Base-by-base conservation (phyloP, 2,113 vertebrate species). In the Cyanoderma ruficeps region DNA sequence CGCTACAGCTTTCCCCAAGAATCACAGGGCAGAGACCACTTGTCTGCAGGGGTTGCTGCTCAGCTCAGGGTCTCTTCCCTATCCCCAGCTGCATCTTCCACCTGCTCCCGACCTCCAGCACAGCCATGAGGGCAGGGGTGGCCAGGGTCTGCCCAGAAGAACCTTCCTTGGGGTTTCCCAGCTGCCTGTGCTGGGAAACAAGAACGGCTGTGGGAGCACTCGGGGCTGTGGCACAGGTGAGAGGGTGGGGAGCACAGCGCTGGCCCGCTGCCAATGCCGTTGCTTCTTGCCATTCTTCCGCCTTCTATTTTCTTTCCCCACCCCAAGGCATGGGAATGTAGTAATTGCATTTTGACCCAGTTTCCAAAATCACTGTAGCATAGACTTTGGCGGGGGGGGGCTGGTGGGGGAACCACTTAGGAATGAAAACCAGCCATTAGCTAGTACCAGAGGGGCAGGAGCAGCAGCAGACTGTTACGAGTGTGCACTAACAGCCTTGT, bases 331-430 rank as follows among this genome's bases (percentile, higher is more conserved):
- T 74, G 93, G 89, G 96, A 94, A 96, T 64, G 85, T 55, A 83
- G 79, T 83, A 93, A 95, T 77, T 90, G 85, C 78, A 18, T 94
- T 91, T 81, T 91, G 88, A 96, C 87, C 87, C 75, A 96, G 71
- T 94, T 96, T 93, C 78, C 79, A 88, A 52, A 95, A 86, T 95
- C 75, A 80, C 87, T 88, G 95, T 86, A 93, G 87, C 91, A 11
- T 83, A 74, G 84, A 56, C 82, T 80, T 65, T 13, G 78, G n/a
- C 11, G 6, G 13, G 39, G 50, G 9, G 27, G 33, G n/a, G 19
- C 37, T 37, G 35, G 33, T 10, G 60, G 75, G 53, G n/a, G 46
- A 79, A 27, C 35, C 70, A 53, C 78, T 83, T 80, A 53, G 63
- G 89, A 82, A 82, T 39, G 81, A 94, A 93, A 80, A 17, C 11